Base-by-base conservation (phyloP, 2,113 vertebrate species). In the Dolichotis patagonum region DNA sequence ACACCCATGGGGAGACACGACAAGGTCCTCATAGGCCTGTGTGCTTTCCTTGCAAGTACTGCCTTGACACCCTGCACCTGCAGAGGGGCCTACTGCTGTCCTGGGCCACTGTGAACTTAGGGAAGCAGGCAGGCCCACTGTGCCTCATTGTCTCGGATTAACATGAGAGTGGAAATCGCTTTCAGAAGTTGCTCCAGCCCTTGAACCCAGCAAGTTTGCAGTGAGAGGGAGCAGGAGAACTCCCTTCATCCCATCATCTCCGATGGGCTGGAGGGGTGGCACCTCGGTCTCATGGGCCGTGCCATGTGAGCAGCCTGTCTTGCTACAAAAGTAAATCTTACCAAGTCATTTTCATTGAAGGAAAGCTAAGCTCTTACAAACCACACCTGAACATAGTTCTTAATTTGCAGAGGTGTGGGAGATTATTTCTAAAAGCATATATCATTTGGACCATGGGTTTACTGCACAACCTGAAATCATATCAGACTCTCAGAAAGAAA, bases 201-300 rank as follows among this genome's bases (percentile, higher is more conserved):
- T 46, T 46, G 26, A 30, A 7, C 26, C 13, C 49, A 30, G 41
- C 26, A 46, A 4, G 19, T 85, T 30, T 32, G 12, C 12, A 1
- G 19, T 38, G 0, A 32, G 5, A 52, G 20, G 13, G 60, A 30
- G 41, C 43, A 54, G 54, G 77, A 5, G 26, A 13, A 24, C 54
- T 41, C 46, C 22, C 73, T 11, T 22, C 20, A 7, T 19, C 8
- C 13, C 10, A 2, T 65, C 11, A 12, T 28, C 22, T 26, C 9
- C 7, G n/a, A 58, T 54, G n/a, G 10, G 17, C 22, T 1, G 41
- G 58, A 32, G n/a, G 46, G 35, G 35, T 2, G 2, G 10, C 3
- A 20, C 30, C 26, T 1, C 3, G 16, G 5, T 0, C 11, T 0
- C 5, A 0, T 1, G 19, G 35, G 43, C 32, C 56, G 7, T 22